Evolutionary conservation across 2,888 invertebrate species (phyloP).

Genomic region (Petrophora chlorosata): DNA sequence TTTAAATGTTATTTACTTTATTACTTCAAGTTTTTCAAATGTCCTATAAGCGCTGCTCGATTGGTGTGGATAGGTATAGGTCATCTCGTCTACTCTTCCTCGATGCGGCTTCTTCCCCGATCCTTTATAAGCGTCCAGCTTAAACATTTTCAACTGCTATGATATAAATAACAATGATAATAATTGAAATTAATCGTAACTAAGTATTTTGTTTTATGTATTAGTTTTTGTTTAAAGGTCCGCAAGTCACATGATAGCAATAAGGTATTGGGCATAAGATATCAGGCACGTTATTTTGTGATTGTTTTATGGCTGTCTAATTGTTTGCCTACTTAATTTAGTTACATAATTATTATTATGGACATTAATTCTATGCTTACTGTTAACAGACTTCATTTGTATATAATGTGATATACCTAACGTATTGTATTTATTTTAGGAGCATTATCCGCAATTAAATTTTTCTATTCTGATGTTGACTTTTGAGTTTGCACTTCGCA

Average conservation of each 20-base stretch:
- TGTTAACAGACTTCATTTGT: slow-evolving; percentile 29
- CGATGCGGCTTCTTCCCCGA: too few species aligned
- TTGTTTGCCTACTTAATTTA: slow-evolving; percentile 37
- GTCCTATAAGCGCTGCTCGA: too few species aligned
- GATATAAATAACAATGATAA: too few species aligned
- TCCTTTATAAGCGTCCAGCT: too few species aligned
- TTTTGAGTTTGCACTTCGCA: background rate
- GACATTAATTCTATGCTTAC: slow-evolving; percentile 26
- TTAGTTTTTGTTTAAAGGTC: too few species aligned
- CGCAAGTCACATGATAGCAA: background rate
- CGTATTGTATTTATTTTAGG: slow-evolving; percentile 38
- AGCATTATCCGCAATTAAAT: slow-evolving; percentile 33
- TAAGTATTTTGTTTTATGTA: too few species aligned
- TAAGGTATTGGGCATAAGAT: slow-evolving; percentile 38
- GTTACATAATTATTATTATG: slow-evolving; percentile 9
- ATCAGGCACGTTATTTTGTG: slow-evolving; percentile 43
- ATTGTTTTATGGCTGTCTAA: slow-evolving; percentile 50
- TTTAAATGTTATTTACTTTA: too few species aligned
- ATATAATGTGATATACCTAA: slow-evolving; percentile 38
- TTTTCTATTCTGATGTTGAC: slow-evolving; percentile 22
- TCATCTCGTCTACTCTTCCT: too few species aligned
- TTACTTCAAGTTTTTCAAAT: too few species aligned
- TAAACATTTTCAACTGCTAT: too few species aligned
- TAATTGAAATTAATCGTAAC: background rate
- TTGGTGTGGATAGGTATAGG: too few species aligned